Conservation (phyloP, 2,113 vertebrate species). For the Anser brachyrhynchus region DNA sequence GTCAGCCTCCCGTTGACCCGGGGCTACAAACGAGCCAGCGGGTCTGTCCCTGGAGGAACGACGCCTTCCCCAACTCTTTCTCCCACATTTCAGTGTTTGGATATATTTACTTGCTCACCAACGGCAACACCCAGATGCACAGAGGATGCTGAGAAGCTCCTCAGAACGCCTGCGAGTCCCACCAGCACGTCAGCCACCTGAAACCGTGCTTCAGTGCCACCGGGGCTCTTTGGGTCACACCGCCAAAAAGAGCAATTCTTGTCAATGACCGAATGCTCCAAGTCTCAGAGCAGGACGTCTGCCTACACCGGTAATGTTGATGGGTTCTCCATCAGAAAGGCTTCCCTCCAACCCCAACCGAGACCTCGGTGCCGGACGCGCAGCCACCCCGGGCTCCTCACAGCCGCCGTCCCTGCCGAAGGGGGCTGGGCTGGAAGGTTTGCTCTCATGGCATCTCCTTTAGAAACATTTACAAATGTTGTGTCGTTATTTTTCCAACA, state of each 20-base stretch:
- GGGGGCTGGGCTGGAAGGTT: neutral
- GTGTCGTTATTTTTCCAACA: neutral
- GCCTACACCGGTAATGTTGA: neutral
- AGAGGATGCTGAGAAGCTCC: neutral
- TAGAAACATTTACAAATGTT: neutral
- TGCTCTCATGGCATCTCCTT: neutral
- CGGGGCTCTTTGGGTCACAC: neutral
- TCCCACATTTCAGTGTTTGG: neutral
- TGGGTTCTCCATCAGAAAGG: neutral
- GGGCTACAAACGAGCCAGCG: neutral
- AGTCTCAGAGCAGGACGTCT: neutral
- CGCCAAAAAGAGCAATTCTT: neutral
- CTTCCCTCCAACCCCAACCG: neutral
- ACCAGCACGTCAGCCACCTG: neutral
- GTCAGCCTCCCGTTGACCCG: neutral
- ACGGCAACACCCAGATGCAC: neutral
- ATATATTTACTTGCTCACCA: neutral
- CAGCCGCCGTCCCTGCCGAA: too few species aligned
- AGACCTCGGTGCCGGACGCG: neutral
- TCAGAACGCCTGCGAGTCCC: neutral
- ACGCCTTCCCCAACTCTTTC: rapidly evolving
- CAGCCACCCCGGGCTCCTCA: too few species aligned
- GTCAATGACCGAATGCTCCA: neutral
- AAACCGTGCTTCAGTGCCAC: rapidly evolving
- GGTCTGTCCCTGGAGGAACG: neutral